Base-by-base conservation (phyloP, 2,797 vertebrate species). In the Eulemur coronatus region DNA sequence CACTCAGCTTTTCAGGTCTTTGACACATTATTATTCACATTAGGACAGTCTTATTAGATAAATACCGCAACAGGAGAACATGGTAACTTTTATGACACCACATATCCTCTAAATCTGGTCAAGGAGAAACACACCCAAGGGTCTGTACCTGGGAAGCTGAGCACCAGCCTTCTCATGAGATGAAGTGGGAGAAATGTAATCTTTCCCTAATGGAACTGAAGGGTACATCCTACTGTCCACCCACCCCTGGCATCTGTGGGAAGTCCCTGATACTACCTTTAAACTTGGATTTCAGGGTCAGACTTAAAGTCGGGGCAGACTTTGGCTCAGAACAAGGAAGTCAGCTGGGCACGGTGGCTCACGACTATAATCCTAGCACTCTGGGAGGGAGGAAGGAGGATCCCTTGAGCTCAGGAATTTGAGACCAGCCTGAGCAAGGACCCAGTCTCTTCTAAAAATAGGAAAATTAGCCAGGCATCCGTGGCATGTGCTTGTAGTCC, bases 1-100 rank as follows among this genome's bases (percentile, higher is more conserved):
- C 97, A 95, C 86, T 97, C 89, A 94, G 93, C 91, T 97, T 96
- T 98, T 96, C 80, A 97, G 91, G 96, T 97, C 92, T 96, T 97
- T 96, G 67, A 96, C 93, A 96, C 43, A 72, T 94, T 94, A 91
- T 87, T 96, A 94, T 96, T 97, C 65, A 65, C 95, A 97, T 97
- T 96, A 96, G 55, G 93, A 97, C 67, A 97, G 87, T 86, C 85
- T 97, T 93, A 96, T 97, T 97, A 97, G 96, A 41, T 94, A 96
- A 98, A 69, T 92, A 95, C 61, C 80, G 59, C 82, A 81, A 87
- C 80, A 82, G 65, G 78, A 96, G 86, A 78, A 96, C 48, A 48
- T 3, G 96, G 65, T 86, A 70, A 96, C 94, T 97, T 98, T 97
- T 97, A 98, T 97, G 95, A 89, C 35, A 76, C 50, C 79, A 35